phyloP scores from a whole-genome alignment of 64 coral and sea anemone species.

The Montipora foliosa region DNA sequence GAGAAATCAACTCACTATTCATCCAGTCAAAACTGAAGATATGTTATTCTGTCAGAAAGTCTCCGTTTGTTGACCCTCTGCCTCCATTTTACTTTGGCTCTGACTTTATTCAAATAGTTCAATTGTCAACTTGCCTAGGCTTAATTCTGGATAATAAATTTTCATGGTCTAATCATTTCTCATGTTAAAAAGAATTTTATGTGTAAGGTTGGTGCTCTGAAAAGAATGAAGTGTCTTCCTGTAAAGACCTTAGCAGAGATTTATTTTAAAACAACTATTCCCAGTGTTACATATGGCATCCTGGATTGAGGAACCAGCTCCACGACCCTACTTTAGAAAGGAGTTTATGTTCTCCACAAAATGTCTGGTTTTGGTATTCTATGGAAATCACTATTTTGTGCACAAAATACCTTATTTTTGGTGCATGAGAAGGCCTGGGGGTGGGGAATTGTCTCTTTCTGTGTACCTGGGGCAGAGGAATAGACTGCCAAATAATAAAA shows the following conservation, averaged over 20 bases:
- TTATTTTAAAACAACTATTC: background rate
- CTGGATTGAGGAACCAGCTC: no score
- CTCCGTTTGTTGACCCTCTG: background rate
- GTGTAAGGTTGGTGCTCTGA: background rate
- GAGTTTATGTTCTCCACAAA: no score
- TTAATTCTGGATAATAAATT: background rate
- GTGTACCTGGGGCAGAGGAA: no score
- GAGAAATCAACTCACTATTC: background rate
- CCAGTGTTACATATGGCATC: no score
- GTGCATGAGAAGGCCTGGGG: no score
- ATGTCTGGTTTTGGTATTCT: no score
- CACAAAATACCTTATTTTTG: no score
- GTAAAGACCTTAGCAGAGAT: background rate
- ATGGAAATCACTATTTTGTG: no score
- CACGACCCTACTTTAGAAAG: no score
- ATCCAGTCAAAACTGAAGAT: constrained; percentile 2
- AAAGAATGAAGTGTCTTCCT: background rate
- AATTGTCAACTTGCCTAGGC: background rate
- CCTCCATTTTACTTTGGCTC: background rate
- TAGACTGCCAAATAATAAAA: no score
- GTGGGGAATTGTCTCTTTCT: no score
- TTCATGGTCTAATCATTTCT: background rate
- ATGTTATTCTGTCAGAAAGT: background rate
- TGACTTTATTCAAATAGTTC: background rate
- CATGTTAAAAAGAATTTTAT: background rate